These are phyloP conservation scores for Phylloscopus collybita DNA, from an alignment of 2,797 vertebrate species.

Conservation along the genomic window DNA sequence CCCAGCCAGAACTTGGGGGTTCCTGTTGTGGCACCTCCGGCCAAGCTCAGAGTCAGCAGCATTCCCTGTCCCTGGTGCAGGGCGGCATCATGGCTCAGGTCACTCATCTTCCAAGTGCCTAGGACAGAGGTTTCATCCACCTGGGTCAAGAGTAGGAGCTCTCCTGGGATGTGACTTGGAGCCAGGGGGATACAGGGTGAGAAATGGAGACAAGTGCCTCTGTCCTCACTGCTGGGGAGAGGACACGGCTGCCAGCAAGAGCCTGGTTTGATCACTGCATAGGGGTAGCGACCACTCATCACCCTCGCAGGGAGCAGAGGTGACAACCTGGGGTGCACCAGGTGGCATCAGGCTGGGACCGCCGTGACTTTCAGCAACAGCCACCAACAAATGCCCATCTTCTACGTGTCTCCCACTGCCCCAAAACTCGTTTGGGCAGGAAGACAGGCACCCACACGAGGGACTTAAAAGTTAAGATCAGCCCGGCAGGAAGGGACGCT, in stretches of 20 bases:
- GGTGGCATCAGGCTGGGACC: neutral
- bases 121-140: no score
- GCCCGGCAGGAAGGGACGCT: no score
- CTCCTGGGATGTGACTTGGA: fast-evolving
- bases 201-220: neutral
- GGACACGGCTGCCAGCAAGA: neutral
- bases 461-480: neutral
- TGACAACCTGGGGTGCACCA: neutral
- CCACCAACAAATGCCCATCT: fast-evolving
- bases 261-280: neutral
- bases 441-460: neutral
- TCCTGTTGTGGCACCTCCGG: fast-evolving
- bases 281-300: fast-evolving
- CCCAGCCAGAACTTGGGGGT: neutral
- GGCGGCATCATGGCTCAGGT: neutral
- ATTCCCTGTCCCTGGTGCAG: fast-evolving
- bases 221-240: neutral
- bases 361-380: neutral
- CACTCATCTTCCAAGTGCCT: fast-evolving
- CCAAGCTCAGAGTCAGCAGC: neutral
- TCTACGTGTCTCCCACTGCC: neutral
- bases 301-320: neutral
- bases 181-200: neutral
- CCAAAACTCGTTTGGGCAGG: neutral
- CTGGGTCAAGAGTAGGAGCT: neutral